phyloP scores from a whole-genome alignment of 2,113 vertebrate genomes.

The Erpornis zantholeuca region DNA sequence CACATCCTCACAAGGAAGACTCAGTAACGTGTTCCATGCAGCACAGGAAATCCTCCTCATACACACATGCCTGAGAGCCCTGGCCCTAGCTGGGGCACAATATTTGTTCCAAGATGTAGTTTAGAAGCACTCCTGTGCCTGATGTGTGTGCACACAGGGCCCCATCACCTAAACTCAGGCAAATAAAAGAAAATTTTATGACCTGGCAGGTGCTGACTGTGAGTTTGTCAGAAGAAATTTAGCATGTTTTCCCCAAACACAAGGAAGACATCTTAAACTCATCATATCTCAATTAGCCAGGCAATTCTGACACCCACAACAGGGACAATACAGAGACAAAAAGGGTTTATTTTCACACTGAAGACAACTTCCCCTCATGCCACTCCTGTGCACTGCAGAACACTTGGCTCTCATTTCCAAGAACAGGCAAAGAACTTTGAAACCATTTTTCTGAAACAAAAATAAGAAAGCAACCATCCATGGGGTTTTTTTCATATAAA shows the following conservation, averaged over 20 bases:
- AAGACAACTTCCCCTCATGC: neutral
- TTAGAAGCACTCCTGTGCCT: no score
- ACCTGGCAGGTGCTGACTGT: neutral
- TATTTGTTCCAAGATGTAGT: neutral
- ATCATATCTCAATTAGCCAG: neutral
- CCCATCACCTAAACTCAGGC: neutral
- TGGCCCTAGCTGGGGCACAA: neutral
- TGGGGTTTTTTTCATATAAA: neutral
- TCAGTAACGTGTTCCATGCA: fast-evolving
- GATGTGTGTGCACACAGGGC: neutral
- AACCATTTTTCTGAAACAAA: neutral
- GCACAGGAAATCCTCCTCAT: neutral
- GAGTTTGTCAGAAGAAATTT: neutral
- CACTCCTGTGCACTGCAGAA: neutral
- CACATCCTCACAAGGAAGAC: neutral
- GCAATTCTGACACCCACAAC: neutral
- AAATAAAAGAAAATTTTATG: neutral
- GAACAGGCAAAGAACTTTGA: neutral
- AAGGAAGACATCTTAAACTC: neutral
- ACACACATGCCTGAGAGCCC: neutral
- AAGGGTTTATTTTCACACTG: neutral
- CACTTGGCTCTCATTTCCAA: neutral
- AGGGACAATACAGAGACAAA: neutral
- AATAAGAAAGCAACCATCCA: neutral
- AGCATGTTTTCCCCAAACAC: neutral